Evolutionary conservation across 1,140 invertebrate species (phyloP).

Genomic region (Sitophilus oryzae): DNA sequence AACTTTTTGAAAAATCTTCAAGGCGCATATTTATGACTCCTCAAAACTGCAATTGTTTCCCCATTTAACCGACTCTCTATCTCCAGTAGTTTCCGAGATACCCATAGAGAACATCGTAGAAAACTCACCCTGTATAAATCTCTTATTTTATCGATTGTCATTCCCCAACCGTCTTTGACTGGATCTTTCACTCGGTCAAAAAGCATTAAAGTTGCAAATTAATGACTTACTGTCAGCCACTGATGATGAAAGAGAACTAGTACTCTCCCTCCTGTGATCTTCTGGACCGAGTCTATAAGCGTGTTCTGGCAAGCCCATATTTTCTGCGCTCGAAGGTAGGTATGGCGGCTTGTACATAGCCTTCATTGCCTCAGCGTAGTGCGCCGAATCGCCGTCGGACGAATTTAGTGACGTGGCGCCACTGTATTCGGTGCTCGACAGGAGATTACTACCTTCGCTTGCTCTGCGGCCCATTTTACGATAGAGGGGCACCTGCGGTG

Average conservation of each 20-base stretch:
- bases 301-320: conserved; percentile 30
- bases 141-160: too few species aligned
- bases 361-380: conserved; percentile 25
- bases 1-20: too few species aligned
- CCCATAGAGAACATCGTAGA: too few species aligned
- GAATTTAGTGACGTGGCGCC: conserved; percentile 17
- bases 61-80: too few species aligned
- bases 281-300: conserved; percentile 41
- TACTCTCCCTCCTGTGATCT: conserved; percentile 52
- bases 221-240: conserved; percentile 43
- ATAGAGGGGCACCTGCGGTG: conserved; percentile 49
- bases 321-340: conserved; percentile 47
- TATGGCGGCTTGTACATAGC: conserved; percentile 27
- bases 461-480: conserved; percentile 46
- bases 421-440: conserved; percentile 41
- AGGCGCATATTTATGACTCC: too few species aligned
- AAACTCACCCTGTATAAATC: too few species aligned
- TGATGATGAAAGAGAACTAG: too few species aligned
- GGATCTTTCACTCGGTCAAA: too few species aligned
- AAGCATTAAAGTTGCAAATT: too few species aligned
- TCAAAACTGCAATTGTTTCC: too few species aligned
- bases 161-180: too few species aligned
- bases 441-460: conserved; percentile 48
- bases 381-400: conserved; percentile 18
- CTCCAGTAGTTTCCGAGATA: too few species aligned